A percentile compares a stretch with the other conserved stretches of the same genome.
These are phyloP conservation scores for Hiodon tergisus DNA, from an alignment of 2,113 vertebrate genomes.

Conservation along the genomic window DNA sequence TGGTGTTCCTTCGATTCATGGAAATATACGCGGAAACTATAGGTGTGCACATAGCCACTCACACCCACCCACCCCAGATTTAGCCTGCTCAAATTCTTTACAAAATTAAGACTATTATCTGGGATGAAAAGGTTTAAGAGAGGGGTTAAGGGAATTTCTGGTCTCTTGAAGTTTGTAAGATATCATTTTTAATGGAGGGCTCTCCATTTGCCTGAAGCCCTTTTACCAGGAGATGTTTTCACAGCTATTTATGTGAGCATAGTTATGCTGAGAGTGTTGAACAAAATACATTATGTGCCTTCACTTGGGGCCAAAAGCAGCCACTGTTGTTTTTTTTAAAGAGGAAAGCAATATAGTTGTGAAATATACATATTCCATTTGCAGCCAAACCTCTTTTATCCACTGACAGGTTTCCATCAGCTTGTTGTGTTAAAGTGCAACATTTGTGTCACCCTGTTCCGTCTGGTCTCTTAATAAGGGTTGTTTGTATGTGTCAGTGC, in stretches of 20 bases:
- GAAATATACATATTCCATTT: no score
- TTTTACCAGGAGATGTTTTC: not conserved
- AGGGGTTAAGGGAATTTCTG: not conserved
- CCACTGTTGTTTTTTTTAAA: not conserved
- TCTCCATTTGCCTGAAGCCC: not conserved
- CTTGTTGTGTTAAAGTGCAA: no score
- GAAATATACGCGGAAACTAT: conserved; percentile 1
- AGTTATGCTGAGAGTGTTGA: not conserved
- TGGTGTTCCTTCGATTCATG: not conserved
- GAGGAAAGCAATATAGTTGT: no score
- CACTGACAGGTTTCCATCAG: no score
- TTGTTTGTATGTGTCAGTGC: no score
- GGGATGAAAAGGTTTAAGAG: not conserved
- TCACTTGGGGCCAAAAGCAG: not conserved
- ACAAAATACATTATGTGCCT: not conserved
- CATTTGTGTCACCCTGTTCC: no score
- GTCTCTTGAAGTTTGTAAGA: not conserved
- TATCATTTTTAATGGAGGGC: conserved; percentile 12
- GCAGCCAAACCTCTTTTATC: no score
- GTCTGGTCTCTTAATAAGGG: no score
- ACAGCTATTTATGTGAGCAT: not conserved
- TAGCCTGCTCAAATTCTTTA: not conserved
- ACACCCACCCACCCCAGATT: not conserved
- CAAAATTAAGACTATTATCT: not conserved
- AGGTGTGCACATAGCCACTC: not conserved